Percentiles rank a stretch among this genome's conserved stretches.
phyloP scores from a whole-genome alignment of 2,113 vertebrate species.

The Pseudolaguvia tuberculata region DNA sequence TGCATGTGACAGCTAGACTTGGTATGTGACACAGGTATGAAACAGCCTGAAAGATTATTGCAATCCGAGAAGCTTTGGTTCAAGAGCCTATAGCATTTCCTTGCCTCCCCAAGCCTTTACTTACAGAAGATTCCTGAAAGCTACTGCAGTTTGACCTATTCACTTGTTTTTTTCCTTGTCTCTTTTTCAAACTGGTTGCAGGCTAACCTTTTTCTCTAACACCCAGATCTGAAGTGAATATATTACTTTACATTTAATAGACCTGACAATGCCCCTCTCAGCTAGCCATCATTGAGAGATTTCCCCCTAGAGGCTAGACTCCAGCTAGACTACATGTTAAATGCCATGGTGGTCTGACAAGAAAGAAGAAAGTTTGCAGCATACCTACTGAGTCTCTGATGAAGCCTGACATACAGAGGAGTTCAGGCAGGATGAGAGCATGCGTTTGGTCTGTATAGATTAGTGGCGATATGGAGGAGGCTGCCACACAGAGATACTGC shows the following conservation, averaged over 20 bases:
- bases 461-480: conserved; percentile 40
- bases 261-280: conserved; percentile 69
- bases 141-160: conserved; percentile 65
- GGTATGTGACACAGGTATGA: background rate
- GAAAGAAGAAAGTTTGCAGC: conserved; percentile 42
- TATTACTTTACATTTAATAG: conserved; percentile 71
- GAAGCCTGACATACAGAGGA: conserved; percentile 36
- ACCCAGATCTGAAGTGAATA: conserved; percentile 56
- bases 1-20: conserved; percentile 5
- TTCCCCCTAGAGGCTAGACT: conserved; percentile 27
- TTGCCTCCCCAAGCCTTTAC: conserved; percentile 53
- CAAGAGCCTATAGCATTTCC: conserved; percentile 25
- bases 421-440: conserved; percentile 41
- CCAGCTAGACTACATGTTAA: conserved; percentile 59
- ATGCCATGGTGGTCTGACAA: conserved; percentile 71
- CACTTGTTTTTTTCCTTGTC: conserved; percentile 46
- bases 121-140: conserved; percentile 55
- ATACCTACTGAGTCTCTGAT: conserved; percentile 27
- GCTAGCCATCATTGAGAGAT: conserved; percentile 61
- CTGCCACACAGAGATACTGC: conserved; percentile 45
- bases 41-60: conserved; percentile 14
- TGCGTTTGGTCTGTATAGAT: conserved; percentile 44
- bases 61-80: conserved; percentile 12
- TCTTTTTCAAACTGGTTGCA: conserved; percentile 37
- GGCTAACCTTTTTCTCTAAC: conserved; percentile 63